These are phyloP conservation scores for Drosophila carrolli DNA, from an alignment of 1,140 invertebrate species.

Conservation along the genomic window DNA sequence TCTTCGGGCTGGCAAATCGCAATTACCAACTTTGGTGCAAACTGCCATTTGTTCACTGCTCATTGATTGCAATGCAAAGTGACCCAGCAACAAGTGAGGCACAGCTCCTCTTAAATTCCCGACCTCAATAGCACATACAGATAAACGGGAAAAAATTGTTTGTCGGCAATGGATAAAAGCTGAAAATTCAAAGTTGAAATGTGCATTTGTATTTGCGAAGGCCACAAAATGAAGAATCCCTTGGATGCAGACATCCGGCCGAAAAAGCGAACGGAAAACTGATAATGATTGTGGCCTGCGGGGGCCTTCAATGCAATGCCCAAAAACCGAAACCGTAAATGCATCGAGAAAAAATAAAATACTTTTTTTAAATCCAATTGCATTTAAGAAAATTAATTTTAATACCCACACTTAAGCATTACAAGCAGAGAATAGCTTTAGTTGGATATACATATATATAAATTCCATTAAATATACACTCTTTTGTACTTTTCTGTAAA, in stretches of 20 bases:
- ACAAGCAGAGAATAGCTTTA: too few relatives aligned
- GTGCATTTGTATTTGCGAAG: conserved; percentile 45
- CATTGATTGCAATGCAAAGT: conserved; percentile 30
- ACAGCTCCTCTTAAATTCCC: conserved; percentile 23
- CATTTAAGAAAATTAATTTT: too few relatives aligned
- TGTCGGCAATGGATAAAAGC: conserved; percentile 17
- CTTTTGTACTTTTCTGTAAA: too few relatives aligned
- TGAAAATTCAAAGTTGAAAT: conserved; percentile 38
- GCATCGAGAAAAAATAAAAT: conserved; percentile 2
- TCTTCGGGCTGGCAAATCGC: conserved; percentile 40
- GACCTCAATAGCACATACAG: conserved; percentile 9
- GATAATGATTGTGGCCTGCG: conserved; percentile 80
- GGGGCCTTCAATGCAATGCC: conserved; percentile 29
- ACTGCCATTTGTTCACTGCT: conserved; percentile 32
- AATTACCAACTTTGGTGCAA: conserved; percentile 55
- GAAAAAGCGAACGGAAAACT: conserved; percentile 65
- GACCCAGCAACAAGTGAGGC: conserved; percentile 37
- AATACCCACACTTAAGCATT: too few relatives aligned
- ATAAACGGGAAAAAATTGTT: conserved; percentile 20
- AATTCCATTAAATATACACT: too few relatives aligned
- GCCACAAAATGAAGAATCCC: conserved; percentile 54
- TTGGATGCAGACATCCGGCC: conserved; percentile 49
- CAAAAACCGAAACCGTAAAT: conserved; percentile 21
- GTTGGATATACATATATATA: too few relatives aligned
- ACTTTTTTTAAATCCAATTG: too few relatives aligned